Evolutionary conservation across 1,140 invertebrate species (phyloP).

Genomic region (Lepidurus couesii): DNA sequence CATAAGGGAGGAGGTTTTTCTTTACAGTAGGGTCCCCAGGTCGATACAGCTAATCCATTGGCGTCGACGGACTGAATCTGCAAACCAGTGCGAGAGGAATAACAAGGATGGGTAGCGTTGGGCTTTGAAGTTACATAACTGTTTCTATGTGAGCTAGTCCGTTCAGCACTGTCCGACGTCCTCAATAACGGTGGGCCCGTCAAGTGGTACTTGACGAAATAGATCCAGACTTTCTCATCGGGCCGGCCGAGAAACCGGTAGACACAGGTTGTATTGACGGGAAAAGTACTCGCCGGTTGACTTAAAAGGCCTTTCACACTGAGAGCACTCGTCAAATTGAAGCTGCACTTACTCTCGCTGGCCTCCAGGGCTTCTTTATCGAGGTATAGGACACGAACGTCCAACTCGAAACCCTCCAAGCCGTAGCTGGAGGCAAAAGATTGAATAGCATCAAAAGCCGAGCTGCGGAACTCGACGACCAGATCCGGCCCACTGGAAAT

Average conservation of each 20-base stretch:
- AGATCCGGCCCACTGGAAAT: conserved; percentile 77
- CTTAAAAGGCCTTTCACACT: conserved; percentile 60
- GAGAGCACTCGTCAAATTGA: conserved; percentile 71
- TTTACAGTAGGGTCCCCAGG: conserved; percentile 26
- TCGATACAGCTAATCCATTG: conserved; percentile 26
- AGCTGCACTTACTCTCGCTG: conserved; percentile 76
- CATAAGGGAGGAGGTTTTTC: conserved; percentile 32
- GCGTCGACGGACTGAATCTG: not conserved
- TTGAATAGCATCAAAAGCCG: conserved; percentile 76
- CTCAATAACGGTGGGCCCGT: not conserved
- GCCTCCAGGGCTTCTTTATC: conserved; percentile 42
- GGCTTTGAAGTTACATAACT: not conserved
- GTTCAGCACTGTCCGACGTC: not conserved
- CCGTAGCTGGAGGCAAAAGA: conserved; percentile 52
- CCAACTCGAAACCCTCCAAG: conserved; percentile 77
- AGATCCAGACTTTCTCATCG: conserved; percentile 63
- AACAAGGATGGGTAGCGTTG: not conserved
- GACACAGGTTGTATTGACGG: conserved; percentile 76
- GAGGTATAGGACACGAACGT: conserved; percentile 52
- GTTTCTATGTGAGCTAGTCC: not conserved
- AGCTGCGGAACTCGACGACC: conserved; percentile 82
- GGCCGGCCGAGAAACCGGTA: conserved; percentile 64
- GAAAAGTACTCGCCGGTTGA: conserved; percentile 71
- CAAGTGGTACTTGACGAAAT: conserved; percentile 75
- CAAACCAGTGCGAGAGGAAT: not conserved